Evolutionary conservation across 2,888 invertebrate species (phyloP), one percentile per base, ranked within the genome.

Genomic region (Hofmannophila pseudospretella): DNA sequence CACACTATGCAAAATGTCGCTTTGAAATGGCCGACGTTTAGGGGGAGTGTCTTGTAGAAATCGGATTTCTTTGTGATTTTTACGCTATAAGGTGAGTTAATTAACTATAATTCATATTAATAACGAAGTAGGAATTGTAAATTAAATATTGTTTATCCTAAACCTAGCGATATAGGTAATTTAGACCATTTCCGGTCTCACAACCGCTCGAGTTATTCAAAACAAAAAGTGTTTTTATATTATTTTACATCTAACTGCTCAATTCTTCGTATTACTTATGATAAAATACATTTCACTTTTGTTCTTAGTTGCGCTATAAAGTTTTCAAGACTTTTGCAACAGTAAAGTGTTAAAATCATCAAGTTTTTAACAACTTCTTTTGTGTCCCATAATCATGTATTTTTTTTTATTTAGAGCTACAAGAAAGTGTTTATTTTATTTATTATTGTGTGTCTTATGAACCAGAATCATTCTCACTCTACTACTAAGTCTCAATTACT

Each of bases 1-100:
- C 43, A 45, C 60, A 48, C 64, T 67, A 26, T 35, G 45, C 46
- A 54, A 57, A 78, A 74, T 70, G 76, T 81, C 73, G 80, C 77
- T 78, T 74, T 78, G 81, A 82, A 85, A 85, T 86, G 85, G 85
- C 85, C 79, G 85, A 82, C 82, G 74, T 82, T 66, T 86, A 84
- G 78, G 82, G 81, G 84, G 85, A 84, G 85, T 86, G 82, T 80
- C 82, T 76, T 65, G 63, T 56, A 63, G 68, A 79, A 75, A 72
- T 73, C 49, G 51, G 53, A 62, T 68, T 74, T 73, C 61, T 65
- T 61, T 57, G 68, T 75, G 69, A 52, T 66, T 67, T 70, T 58
- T 68, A 69, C 61, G 54, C 51, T 56, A 45, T 57, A 70, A 61
- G 70, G 78, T 79, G 51, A 72, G 78, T 58, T 45, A 45, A 53